phyloP scores from a whole-genome alignment of 2,888 invertebrate species.

The Cephalotes varians region DNA sequence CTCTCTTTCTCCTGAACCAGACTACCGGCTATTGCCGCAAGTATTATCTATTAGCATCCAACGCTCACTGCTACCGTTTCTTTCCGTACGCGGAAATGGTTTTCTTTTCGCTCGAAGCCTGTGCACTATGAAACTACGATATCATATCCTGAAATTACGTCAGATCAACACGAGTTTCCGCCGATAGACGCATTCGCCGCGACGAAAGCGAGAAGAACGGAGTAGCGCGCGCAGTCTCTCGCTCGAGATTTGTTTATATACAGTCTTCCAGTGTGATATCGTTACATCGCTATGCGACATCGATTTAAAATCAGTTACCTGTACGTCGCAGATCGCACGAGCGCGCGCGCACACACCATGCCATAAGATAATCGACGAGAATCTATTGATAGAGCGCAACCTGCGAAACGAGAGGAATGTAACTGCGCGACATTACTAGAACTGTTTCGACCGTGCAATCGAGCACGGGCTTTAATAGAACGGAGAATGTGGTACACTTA shows the following conservation, averaged over 20 bases:
- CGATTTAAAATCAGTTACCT: conserved; percentile 1
- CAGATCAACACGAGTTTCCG: conserved; percentile 13
- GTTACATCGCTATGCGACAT: not conserved
- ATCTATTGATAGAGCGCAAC: conserved; percentile 32
- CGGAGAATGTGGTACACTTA: not conserved
- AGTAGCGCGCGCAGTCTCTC: not conserved
- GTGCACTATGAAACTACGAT: conserved; percentile 59
- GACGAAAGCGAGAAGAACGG: not conserved
- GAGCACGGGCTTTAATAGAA: conserved; percentile 18
- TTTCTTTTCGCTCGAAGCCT: conserved; percentile 38
- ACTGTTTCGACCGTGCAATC: conserved; percentile 4
- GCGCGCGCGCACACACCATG: not conserved
- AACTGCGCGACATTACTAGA: conserved; percentile 20
- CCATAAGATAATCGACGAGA: conserved; percentile 45
- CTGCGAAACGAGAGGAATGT: not conserved
- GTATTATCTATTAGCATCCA: conserved; percentile 11
- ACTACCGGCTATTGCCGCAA: not conserved
- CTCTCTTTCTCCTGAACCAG: not conserved
- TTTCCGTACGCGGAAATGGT: not conserved
- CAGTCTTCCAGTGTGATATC: not conserved
- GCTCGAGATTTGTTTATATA: not conserved
- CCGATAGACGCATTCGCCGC: conserved; percentile 1
- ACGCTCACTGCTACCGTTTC: not conserved
- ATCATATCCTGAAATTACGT: not conserved
- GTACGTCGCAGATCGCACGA: not conserved